Conservation (phyloP, 2,888 invertebrate genomes). For the Epiblema foenella region DNA sequence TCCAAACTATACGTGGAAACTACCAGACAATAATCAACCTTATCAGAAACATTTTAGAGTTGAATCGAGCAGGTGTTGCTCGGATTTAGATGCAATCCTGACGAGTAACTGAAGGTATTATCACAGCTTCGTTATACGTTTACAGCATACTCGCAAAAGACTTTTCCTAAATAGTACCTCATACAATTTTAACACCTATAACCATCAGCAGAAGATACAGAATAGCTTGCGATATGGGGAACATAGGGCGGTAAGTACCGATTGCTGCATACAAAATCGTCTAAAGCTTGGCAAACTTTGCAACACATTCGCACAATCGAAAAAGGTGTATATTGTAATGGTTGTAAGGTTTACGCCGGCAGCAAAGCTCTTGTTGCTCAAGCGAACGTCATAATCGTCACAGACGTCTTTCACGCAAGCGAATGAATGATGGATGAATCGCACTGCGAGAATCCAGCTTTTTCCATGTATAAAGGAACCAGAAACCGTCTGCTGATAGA, state of each 20-base stretch:
- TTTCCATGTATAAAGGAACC: constrained; percentile 65
- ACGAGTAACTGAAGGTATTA: constrained; percentile 62
- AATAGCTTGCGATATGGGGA: background rate
- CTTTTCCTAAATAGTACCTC: constrained; percentile 14
- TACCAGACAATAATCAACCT: background rate
- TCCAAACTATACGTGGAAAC: constrained; percentile 22
- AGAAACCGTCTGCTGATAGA: constrained; percentile 49
- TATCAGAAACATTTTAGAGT: background rate
- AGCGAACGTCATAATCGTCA: constrained; percentile 75
- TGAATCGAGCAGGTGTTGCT: background rate
- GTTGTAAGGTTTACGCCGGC: constrained; percentile 55
- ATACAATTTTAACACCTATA: constrained; percentile 20
- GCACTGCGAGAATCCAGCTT: constrained; percentile 68
- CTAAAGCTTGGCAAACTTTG: constrained; percentile 62
- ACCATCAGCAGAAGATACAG: background rate
- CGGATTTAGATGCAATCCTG: constrained; percentile 59
- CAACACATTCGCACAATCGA: constrained; percentile 56
- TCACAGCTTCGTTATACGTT: constrained; percentile 66
- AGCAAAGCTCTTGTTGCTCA: constrained; percentile 57
- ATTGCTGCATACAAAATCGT: constrained; percentile 52
- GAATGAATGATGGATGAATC: constrained; percentile 82
- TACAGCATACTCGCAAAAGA: constrained; percentile 40
- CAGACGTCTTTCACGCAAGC: constrained; percentile 76
- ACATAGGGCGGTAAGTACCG: constrained; percentile 31
- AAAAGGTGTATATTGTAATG: constrained; percentile 62